phyloP scores from a whole-genome alignment of 1,140 invertebrate genomes.

The Leptonema lineaticorne region DNA sequence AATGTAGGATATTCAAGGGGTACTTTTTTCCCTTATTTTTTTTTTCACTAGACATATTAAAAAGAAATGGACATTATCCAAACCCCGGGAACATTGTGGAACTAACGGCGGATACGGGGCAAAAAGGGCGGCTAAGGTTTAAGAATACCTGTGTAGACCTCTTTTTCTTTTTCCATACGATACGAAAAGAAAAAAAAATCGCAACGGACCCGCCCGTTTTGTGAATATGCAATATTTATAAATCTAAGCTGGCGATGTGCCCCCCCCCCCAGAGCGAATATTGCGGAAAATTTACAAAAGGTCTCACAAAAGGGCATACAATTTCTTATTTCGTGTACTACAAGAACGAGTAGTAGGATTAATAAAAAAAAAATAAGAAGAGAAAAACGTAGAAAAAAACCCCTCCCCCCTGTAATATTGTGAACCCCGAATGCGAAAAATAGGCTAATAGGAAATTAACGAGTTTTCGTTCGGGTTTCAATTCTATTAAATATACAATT shows the following conservation, averaged over 20 bases:
- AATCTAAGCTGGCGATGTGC: not conserved
- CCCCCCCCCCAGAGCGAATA: slow-evolving; percentile 6
- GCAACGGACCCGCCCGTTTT: not conserved
- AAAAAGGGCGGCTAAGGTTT: too few species aligned
- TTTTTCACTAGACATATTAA: slow-evolving; percentile 1
- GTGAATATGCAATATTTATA: slow-evolving; percentile 14
- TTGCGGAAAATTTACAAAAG: not conserved
- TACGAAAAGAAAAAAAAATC: too few species aligned
- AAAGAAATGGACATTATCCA: slow-evolving; percentile 2
- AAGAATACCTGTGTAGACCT: too few species aligned
- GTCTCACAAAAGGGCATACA: not conserved
- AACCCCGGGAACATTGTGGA: not conserved
- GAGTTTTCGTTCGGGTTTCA: not conserved
- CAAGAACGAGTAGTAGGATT: not conserved
- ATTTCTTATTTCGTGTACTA: not conserved
- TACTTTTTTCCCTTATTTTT: too few species aligned
- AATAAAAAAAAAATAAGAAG: not conserved
- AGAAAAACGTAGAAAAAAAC: too few species aligned
- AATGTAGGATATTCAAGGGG: not conserved
- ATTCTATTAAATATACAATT: too few species aligned
- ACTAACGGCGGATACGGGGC: too few species aligned
- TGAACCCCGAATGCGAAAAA: not conserved
- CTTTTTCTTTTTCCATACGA: not conserved
- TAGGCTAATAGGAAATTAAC: slow-evolving; percentile 12
- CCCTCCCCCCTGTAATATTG: not conserved